Evolutionary conservation across 2,888 invertebrate species (phyloP).

Genomic region (Cryptosula pallasiana): DNA sequence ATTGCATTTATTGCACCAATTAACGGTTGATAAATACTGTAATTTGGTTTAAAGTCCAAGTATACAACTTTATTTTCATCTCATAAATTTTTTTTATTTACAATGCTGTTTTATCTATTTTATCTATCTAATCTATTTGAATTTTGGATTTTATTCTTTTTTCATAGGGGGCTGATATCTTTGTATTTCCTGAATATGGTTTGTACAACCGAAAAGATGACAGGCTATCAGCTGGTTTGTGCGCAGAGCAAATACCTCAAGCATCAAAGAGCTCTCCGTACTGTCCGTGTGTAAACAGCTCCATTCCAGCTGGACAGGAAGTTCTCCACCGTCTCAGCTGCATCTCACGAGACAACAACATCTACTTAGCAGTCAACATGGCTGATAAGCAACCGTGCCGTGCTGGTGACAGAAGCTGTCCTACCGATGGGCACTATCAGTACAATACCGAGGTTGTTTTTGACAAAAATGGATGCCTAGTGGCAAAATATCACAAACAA

Average conservation of each 20-base stretch:
- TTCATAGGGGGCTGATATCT: constrained; percentile 66
- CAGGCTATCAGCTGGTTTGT: constrained; percentile 30
- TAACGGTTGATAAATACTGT: too few relatives aligned
- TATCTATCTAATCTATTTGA: too few relatives aligned
- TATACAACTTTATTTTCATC: too few relatives aligned
- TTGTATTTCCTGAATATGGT: constrained; percentile 70
- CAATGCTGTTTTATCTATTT: too few relatives aligned
- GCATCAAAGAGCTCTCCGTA: constrained; percentile 56
- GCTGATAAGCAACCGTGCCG: constrained; percentile 63
- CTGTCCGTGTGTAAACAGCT: constrained; percentile 34
- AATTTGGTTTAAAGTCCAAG: too few relatives aligned
- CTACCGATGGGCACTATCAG: constrained; percentile 36
- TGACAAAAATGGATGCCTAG: constrained; percentile 66
- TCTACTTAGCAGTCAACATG: constrained; percentile 69
- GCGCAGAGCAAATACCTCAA: constrained; percentile 37
- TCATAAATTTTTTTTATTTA: too few relatives aligned
- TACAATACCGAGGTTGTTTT: constrained; percentile 78
- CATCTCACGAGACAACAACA: constrained; percentile 59
- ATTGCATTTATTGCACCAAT: too few relatives aligned
- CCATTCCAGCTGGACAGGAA: constrained; percentile 26
- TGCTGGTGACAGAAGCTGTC: constrained; percentile 32
- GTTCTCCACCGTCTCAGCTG: constrained; percentile 53
- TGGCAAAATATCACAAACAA: constrained; percentile 62
- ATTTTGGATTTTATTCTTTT: too few relatives aligned
- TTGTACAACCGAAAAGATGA: constrained; percentile 51